Evolutionary conservation across 1,140 invertebrate species (phyloP).

Genomic region (Cataglyphis hispanica): DNA sequence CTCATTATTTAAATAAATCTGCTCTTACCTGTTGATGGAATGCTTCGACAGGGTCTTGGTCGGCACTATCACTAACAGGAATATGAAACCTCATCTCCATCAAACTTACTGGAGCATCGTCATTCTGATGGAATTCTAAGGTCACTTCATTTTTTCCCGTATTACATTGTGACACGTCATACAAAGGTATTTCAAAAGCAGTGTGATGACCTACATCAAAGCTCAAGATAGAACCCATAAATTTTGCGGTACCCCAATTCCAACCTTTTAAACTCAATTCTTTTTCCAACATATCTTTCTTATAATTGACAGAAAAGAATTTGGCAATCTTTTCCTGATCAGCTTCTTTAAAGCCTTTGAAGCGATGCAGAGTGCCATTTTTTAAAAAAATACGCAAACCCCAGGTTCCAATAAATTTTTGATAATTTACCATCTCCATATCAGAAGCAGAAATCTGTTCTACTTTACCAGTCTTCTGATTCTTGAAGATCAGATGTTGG

Average conservation of each 20-base stretch:
- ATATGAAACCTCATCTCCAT: constrained; percentile 99
- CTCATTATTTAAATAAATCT: background rate
- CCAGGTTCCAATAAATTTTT: constrained; percentile 95
- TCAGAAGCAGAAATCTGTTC: constrained; percentile 95
- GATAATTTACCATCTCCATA: constrained; percentile 96
- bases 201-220: constrained; percentile 96
- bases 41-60: constrained; percentile 96
- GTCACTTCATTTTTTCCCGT: constrained; percentile 99
- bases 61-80: constrained; percentile 94
- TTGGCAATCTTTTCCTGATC: constrained; percentile 95
- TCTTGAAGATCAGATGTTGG: constrained; percentile 97
- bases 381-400: constrained; percentile 96
- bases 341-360: constrained; percentile 97
- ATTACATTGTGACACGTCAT: constrained; percentile 98
- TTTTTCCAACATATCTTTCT: constrained; percentile 95
- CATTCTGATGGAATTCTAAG: constrained; percentile 99
- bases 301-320: constrained; percentile 94
- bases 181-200: constrained; percentile 98
- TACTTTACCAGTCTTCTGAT: constrained; percentile 98
- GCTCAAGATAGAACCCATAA: constrained; percentile 95
- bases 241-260: constrained; percentile 99
- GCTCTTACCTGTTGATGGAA: constrained; percentile 93
- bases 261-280: constrained; percentile 98
- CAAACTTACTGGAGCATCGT: constrained; percentile 98
- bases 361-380: constrained; percentile 96